Percentiles rank a stretch among this genome's conserved stretches.
Evolutionary conservation across 1,140 invertebrate species (phyloP).

Genomic region (Panagrolaimus sp.): DNA sequence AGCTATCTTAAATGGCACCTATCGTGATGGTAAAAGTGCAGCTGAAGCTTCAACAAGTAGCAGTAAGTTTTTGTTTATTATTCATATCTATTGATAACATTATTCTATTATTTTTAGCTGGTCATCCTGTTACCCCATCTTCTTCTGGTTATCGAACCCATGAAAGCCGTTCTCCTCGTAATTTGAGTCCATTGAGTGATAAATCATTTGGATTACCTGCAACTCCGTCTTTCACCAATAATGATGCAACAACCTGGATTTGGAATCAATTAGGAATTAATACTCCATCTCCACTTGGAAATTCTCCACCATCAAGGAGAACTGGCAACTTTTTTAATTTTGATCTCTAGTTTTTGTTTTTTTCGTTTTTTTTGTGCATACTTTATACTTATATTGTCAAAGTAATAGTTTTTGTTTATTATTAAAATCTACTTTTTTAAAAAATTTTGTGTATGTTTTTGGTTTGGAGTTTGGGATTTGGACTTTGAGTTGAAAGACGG

Average conservation of each 20-base stretch:
- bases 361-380: too few relatives aligned
- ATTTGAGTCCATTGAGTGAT: background rate
- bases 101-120: background rate
- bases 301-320: too few relatives aligned
- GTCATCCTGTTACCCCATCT: background rate
- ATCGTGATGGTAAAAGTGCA: constrained; percentile 59
- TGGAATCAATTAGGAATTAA: background rate
- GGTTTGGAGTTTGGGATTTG: too few relatives aligned
- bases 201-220: background rate
- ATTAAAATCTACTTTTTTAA: too few relatives aligned
- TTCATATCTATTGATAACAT: background rate
- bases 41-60: background rate
- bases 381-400: too few relatives aligned
- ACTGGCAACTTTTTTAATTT: too few relatives aligned
- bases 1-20: constrained; percentile 98
- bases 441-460: too few relatives aligned
- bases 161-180: background rate
- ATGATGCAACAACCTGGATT: constrained; percentile 6
- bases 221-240: background rate
- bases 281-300: too few relatives aligned
- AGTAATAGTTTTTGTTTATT: too few relatives aligned
- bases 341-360: too few relatives aligned
- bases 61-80: constrained; percentile 10
- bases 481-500: too few relatives aligned
- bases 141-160: background rate